A percentile compares a stretch with the other conserved stretches of the same genome.
Conservation (phyloP, 2,888 invertebrate species). For the Nomada ferruginata region DNA sequence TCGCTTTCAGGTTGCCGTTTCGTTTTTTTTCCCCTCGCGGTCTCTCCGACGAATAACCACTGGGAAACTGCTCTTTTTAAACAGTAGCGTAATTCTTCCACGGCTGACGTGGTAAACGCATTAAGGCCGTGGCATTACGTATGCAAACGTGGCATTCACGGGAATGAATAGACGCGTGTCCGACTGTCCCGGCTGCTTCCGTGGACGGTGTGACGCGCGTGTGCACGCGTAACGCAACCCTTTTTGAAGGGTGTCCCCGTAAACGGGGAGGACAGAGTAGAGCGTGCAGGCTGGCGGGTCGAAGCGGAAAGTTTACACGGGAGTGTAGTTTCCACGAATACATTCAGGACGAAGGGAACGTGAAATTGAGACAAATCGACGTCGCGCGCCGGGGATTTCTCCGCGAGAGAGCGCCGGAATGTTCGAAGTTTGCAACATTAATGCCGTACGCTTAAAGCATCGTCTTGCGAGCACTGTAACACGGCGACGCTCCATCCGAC, state of each 20-base stretch:
- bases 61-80: conserved; percentile 76
- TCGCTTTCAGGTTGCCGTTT: conserved; percentile 17
- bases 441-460: conserved; percentile 41
- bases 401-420: not conserved
- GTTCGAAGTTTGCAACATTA: conserved; percentile 50
- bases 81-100: conserved; percentile 76
- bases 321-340: conserved; percentile 41
- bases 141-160: conserved; percentile 76
- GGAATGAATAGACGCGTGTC: conserved; percentile 75
- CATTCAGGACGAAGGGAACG: conserved; percentile 19
- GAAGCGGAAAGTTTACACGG: conserved; percentile 36
- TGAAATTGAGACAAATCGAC: conserved; percentile 58
- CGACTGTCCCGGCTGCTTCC: conserved; percentile 48
- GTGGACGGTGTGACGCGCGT: conserved; percentile 25
- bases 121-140: conserved; percentile 73
- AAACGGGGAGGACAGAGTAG: not conserved
- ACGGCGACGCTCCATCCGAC: not conserved
- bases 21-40: conserved; percentile 15
- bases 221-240: conserved; percentile 22
- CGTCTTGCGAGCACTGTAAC: conserved; percentile 4
- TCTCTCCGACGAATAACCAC: conserved; percentile 28
- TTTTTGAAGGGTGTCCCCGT: conserved; percentile 16
- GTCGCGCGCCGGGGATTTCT: conserved; percentile 32
- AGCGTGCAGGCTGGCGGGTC: not conserved
- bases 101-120: conserved; percentile 74